A percentile compares a stretch with the other conserved stretches of the same genome.
Conservation (phyloP, 2,113 vertebrate species). For the Pachyramphus minor region DNA sequence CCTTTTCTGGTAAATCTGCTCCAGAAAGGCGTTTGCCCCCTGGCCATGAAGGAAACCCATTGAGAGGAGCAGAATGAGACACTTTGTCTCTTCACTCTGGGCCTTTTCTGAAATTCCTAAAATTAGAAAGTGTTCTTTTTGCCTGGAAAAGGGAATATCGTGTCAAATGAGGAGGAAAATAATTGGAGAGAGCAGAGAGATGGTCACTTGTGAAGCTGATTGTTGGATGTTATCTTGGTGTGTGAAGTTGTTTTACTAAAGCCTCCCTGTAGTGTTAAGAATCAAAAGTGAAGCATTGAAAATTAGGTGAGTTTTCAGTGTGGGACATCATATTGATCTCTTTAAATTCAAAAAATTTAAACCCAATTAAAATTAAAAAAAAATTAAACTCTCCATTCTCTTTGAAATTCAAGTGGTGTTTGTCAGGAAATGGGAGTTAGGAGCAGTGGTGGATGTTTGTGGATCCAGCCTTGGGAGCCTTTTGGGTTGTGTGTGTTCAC, state of each 20-base stretch:
- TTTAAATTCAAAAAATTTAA: not conserved
- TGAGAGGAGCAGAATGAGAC: not conserved
- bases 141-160: not conserved
- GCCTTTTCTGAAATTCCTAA: not conserved
- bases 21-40: not conserved
- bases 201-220: accelerated
- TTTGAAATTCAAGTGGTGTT: not conserved
- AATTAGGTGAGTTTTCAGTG: not conserved
- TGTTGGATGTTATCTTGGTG: not conserved
- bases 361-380: not conserved
- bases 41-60: not conserved
- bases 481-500: accelerated
- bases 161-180: not conserved
- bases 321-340: not conserved
- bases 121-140: not conserved
- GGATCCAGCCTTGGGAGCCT: not conserved
- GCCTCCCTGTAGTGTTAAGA: not conserved
- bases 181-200: not conserved
- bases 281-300: not conserved
- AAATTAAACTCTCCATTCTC: not conserved
- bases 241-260: not conserved
- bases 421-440: not conserved
- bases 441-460: accelerated
- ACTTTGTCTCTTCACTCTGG: not conserved
- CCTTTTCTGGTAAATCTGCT: not conserved